Conservation (phyloP, 2,888 invertebrate genomes). For the Thymelicus sylvestris region DNA sequence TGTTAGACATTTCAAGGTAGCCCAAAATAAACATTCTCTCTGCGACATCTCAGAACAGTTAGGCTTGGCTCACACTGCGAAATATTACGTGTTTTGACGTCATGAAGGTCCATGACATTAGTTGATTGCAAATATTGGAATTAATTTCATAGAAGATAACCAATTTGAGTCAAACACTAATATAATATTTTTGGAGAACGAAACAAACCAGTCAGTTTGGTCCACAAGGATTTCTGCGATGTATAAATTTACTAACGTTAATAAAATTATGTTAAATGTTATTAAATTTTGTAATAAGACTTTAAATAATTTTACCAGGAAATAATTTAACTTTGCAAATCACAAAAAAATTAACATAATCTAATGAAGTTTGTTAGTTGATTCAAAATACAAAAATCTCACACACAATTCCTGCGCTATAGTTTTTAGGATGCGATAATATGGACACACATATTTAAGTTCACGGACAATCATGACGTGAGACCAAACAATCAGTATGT, state of each 20-base stretch:
- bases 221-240: neutral
- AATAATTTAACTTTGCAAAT: too few species aligned
- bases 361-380: too few species aligned
- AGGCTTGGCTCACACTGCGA: neutral
- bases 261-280: too few species aligned
- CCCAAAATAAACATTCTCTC: neutral
- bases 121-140: conserved; percentile 9
- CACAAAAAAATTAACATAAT: too few species aligned
- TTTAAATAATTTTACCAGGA: too few species aligned
- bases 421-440: too few species aligned
- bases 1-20: neutral
- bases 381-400: too few species aligned
- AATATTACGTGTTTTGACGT: conserved; percentile 1
- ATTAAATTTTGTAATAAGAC: too few species aligned
- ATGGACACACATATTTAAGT: too few species aligned
- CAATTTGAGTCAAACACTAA: neutral
- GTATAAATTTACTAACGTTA: neutral
- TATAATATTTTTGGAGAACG: neutral
- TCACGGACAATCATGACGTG: too few species aligned
- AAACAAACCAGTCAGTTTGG: neutral
- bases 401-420: too few species aligned
- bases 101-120: conserved; percentile 6
- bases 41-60: neutral
- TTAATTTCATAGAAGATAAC: neutral
- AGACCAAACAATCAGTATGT: too few species aligned